phyloP scores from a whole-genome alignment of 2,113 vertebrate species.

The Thunnus maccoyii region DNA sequence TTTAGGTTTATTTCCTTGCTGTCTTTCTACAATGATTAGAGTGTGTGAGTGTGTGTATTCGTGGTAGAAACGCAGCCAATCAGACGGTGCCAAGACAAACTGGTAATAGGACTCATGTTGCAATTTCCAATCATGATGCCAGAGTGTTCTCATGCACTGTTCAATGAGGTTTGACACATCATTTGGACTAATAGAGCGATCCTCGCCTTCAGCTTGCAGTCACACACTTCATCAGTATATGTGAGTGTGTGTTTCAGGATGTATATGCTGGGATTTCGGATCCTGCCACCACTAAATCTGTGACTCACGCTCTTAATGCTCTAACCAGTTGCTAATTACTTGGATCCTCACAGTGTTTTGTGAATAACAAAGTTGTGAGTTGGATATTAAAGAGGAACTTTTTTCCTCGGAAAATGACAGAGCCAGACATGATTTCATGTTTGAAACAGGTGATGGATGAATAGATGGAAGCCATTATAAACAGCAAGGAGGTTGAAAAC shows the following conservation, averaged over 20 bases:
- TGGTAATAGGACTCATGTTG: constrained; percentile 48
- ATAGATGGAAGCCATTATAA: constrained; percentile 38
- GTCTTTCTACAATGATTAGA: constrained; percentile 27
- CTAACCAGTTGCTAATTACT: constrained; percentile 52
- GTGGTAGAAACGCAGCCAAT: constrained; percentile 23
- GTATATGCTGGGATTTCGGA: constrained; percentile 18
- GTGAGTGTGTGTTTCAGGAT: constrained; percentile 20
- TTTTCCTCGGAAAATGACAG: constrained; percentile 38
- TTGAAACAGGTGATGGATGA: constrained; percentile 54
- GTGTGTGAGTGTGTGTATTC: constrained; percentile 29
- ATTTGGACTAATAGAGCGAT: constrained; percentile 41
- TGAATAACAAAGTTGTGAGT: constrained; percentile 39
- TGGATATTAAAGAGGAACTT: constrained; percentile 42
- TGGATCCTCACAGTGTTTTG: constrained; percentile 42
- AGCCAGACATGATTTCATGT: constrained; percentile 72
- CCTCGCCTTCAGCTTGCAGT: constrained; percentile 24
- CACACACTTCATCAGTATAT: constrained; percentile 32
- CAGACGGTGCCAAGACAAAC: constrained; percentile 47
- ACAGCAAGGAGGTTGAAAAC: constrained; percentile 20
- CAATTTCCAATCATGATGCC: constrained; percentile 66
- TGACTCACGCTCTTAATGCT: constrained; percentile 60
- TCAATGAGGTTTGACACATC: constrained; percentile 60
- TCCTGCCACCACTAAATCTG: constrained; percentile 22
- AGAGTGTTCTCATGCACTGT: constrained; percentile 41
- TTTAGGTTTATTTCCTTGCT: constrained; percentile 44